phyloP scores from a whole-genome alignment of 2,888 invertebrate genomes.

The Andrena fulva region DNA sequence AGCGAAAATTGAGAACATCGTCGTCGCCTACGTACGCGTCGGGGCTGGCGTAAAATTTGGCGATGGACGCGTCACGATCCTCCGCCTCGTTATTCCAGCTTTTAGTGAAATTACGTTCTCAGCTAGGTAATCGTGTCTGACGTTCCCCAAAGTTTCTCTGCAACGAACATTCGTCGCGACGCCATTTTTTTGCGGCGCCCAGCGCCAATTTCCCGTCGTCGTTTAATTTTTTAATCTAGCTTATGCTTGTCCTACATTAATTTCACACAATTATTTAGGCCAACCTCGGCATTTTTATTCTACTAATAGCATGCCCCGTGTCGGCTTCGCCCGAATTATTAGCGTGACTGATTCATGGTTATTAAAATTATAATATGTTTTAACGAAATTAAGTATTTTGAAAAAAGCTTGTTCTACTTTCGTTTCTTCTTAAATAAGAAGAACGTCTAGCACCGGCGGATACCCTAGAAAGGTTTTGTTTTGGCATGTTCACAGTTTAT shows the following conservation, averaged over 20 bases:
- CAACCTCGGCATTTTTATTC: not conserved
- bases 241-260: not conserved
- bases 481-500: too few relatives aligned
- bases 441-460: too few relatives aligned
- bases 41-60: conserved; percentile 60
- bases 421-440: too few relatives aligned
- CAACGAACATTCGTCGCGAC: conserved; percentile 29
- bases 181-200: not conserved
- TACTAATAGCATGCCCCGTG: too few relatives aligned
- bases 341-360: too few relatives aligned
- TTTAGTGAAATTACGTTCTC: conserved; percentile 69
- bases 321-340: too few relatives aligned
- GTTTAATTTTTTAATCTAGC: conserved; percentile 43
- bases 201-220: conserved; percentile 19
- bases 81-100: conserved; percentile 59
- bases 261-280: not conserved
- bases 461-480: too few relatives aligned
- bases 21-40: conserved; percentile 43
- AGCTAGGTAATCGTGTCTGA: conserved; percentile 60
- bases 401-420: too few relatives aligned
- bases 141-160: conserved; percentile 49
- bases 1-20: conserved; percentile 66
- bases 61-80: conserved; percentile 51
- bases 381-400: too few relatives aligned
- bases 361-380: too few relatives aligned